These are phyloP conservation scores for Idaea dimidiata DNA, from an alignment of 2,888 invertebrate genomes.

Conservation along the genomic window DNA sequence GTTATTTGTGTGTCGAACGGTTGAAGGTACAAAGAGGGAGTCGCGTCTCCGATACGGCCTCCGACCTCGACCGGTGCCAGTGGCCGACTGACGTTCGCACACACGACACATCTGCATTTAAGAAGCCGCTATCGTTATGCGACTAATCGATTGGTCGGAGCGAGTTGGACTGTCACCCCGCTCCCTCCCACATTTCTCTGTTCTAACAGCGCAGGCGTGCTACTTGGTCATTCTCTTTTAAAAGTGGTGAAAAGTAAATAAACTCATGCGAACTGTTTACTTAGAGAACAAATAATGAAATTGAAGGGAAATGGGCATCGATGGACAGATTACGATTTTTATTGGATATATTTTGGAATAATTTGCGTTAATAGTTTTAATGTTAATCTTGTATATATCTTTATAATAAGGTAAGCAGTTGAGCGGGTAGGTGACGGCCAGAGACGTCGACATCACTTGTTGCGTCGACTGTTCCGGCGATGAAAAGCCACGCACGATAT, in stretches of 20 bases:
- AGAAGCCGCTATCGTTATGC: conserved; percentile 81
- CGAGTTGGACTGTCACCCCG: conserved; percentile 67
- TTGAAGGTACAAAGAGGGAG: conserved; percentile 61
- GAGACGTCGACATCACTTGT: conserved; percentile 68
- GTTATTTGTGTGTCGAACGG: conserved; percentile 34
- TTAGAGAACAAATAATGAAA: conserved; percentile 55
- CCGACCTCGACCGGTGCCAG: conserved; percentile 63
- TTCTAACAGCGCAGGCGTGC: conserved; percentile 68
- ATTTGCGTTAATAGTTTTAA: conserved; percentile 19
- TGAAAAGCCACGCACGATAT: conserved; percentile 73
- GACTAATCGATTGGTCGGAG: conserved; percentile 81
- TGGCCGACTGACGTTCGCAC: conserved; percentile 75
- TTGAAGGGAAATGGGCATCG: conserved; percentile 35
- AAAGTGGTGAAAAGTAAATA: conserved; percentile 78
- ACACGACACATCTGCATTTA: conserved; percentile 81
- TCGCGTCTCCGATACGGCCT: conserved; percentile 44
- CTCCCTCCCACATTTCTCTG: conserved; percentile 59
- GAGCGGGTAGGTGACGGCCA: conserved; percentile 47
- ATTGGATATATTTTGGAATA: conserved; percentile 16
- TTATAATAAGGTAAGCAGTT: conserved; percentile 41
- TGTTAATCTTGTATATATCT: conserved; percentile 27
- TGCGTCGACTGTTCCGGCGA: conserved; percentile 69
- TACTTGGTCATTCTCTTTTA: conserved; percentile 55
- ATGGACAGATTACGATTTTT: conserved; percentile 18
- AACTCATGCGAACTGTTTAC: conserved; percentile 70